These are phyloP conservation scores for Gallinago nigripennis DNA, from an alignment of 2,797 vertebrate genomes.

Conservation along the genomic window DNA sequence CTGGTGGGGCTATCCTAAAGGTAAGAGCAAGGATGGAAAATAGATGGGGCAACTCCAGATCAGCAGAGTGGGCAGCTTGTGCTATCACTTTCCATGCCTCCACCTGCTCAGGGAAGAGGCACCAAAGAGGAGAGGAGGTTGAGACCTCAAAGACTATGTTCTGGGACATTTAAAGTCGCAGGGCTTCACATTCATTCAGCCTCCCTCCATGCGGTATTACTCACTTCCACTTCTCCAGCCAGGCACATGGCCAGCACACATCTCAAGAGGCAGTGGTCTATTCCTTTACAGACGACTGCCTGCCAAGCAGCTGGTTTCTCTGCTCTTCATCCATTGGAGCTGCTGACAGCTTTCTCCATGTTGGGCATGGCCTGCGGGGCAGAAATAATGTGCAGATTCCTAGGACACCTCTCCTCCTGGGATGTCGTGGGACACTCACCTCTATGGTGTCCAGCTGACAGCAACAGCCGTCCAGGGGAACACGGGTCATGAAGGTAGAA, in stretches of 20 bases:
- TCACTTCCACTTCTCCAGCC: conserved; percentile 5
- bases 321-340: conserved; percentile 1
- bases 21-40: not conserved
- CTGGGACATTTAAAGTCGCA: not conserved
- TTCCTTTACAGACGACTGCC: not conserved
- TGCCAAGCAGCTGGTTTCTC: conserved; percentile 28
- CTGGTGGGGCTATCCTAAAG: not conserved
- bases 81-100: not conserved
- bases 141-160: not conserved
- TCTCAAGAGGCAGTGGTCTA: conserved; percentile 36
- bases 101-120: not conserved
- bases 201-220: not conserved
- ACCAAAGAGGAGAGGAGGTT: not conserved
- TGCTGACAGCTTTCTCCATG: not conserved
- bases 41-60: not conserved
- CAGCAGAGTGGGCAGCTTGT: not conserved
- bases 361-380: not conserved
- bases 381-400: not conserved
- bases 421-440: not conserved
- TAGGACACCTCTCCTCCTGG: not conserved
- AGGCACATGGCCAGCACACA: conserved; percentile 21
- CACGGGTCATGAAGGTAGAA: not conserved
- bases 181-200: not conserved
- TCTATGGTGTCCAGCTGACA: not conserved
- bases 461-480: not conserved